Evolutionary conservation across 2,888 invertebrate species (phyloP).

Genomic region (Diaphora mendica): DNA sequence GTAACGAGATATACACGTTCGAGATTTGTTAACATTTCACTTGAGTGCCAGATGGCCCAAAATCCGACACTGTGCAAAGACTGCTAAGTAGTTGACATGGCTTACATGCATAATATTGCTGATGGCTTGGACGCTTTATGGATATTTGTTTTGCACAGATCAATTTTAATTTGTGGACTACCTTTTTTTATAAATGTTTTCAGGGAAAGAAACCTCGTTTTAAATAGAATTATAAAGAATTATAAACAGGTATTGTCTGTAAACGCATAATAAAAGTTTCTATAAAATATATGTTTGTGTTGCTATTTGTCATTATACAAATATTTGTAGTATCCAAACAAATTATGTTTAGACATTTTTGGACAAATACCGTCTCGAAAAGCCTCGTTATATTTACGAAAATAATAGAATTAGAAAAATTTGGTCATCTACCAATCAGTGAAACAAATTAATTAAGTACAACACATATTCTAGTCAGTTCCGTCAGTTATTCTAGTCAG

Average conservation of each 20-base stretch:
- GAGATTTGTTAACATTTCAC: conserved; percentile 15
- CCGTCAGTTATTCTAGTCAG: not conserved
- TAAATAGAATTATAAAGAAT: not conserved
- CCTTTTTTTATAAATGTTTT: not conserved
- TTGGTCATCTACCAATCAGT: not conserved
- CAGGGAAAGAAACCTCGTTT: not conserved
- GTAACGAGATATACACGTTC: conserved; percentile 3
- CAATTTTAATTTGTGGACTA: not conserved
- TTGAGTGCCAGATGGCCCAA: conserved; percentile 7
- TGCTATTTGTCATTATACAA: too few relatives aligned
- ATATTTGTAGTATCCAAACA: too few relatives aligned
- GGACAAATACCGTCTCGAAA: not conserved
- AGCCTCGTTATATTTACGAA: not conserved
- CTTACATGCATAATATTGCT: conserved; percentile 28
- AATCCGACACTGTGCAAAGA: conserved; percentile 14
- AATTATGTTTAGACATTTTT: too few relatives aligned
- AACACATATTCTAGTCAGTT: not conserved
- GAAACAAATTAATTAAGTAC: too few relatives aligned
- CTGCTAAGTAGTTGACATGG: conserved; percentile 18
- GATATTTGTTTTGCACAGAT: not conserved
- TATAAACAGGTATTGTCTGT: too few relatives aligned
- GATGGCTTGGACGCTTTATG: not conserved
- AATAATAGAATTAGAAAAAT: too few relatives aligned
- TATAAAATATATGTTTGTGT: too few relatives aligned
- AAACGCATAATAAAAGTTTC: too few relatives aligned